These are phyloP conservation scores for Streblospio benedicti DNA, from an alignment of 1,140 invertebrate species.

Conservation along the genomic window DNA sequence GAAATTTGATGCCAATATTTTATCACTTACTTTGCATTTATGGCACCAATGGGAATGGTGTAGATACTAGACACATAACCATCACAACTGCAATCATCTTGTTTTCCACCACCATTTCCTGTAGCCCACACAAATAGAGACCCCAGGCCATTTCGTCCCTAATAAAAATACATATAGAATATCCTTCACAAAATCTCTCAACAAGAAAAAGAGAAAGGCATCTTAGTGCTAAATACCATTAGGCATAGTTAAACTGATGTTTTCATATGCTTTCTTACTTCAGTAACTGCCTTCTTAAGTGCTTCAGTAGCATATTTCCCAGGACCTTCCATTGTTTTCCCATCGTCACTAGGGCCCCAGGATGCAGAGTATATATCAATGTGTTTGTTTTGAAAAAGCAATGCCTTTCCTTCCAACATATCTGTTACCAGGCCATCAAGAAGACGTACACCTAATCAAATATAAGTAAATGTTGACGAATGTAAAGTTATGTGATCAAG, in stretches of 20 bases:
- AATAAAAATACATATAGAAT: conserved; percentile 11
- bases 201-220: not conserved
- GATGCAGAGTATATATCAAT: conserved; percentile 48
- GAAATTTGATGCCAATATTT: too few relatives aligned
- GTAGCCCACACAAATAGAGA: conserved; percentile 50
- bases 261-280: conserved; percentile 34
- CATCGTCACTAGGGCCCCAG: conserved; percentile 47
- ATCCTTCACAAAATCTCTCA: not conserved
- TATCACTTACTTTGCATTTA: too few relatives aligned
- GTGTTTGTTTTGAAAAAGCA: conserved; percentile 34
- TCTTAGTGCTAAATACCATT: not conserved
- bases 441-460: conserved; percentile 39
- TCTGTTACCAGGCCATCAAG: conserved; percentile 46
- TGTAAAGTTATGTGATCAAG: conserved; percentile 5
- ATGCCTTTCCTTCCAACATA: conserved; percentile 30
- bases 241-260: not conserved
- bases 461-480: not conserved
- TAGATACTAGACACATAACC: conserved; percentile 48
- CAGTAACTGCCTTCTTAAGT: conserved; percentile 33
- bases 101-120: conserved; percentile 47
- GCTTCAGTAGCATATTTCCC: conserved; percentile 33
- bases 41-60: conserved; percentile 44
- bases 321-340: conserved; percentile 42
- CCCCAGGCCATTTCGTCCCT: conserved; percentile 47
- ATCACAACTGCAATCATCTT: conserved; percentile 48